Evolutionary conservation across 2,888 invertebrate genomes (phyloP).

Genomic region (Orthosia incerta): DNA sequence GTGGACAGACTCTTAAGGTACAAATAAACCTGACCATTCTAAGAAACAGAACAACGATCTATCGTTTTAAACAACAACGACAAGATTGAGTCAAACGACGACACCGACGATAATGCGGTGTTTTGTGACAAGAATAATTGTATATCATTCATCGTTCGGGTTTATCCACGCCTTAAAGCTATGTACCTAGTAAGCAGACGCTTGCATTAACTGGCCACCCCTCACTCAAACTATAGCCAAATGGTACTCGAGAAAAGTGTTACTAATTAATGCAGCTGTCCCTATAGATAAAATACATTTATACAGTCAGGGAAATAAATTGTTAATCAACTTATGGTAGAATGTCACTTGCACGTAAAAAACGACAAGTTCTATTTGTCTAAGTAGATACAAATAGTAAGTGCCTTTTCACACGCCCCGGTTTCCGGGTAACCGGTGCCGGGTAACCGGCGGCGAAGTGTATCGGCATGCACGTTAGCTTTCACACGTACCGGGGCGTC

Average conservation of each 20-base stretch:
- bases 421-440: too few relatives aligned
- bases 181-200: background rate
- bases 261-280: constrained; percentile 11
- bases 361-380: background rate
- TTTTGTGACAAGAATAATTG: too few relatives aligned
- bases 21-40: constrained; percentile 16
- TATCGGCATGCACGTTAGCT: too few relatives aligned
- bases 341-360: background rate
- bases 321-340: background rate
- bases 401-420: too few relatives aligned
- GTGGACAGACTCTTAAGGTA: background rate
- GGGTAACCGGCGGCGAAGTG: too few relatives aligned
- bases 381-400: background rate
- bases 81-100: background rate
- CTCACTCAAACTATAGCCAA: background rate
- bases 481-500: too few relatives aligned
- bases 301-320: background rate
- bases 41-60: background rate
- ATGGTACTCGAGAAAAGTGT: constrained; percentile 1
- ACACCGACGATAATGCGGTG: background rate
- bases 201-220: background rate
- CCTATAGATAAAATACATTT: background rate
- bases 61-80: background rate
- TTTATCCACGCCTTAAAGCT: background rate
- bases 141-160: too few relatives aligned